Base-by-base conservation (phyloP, 2,888 invertebrate genomes). In the Pandemis corylana region DNA sequence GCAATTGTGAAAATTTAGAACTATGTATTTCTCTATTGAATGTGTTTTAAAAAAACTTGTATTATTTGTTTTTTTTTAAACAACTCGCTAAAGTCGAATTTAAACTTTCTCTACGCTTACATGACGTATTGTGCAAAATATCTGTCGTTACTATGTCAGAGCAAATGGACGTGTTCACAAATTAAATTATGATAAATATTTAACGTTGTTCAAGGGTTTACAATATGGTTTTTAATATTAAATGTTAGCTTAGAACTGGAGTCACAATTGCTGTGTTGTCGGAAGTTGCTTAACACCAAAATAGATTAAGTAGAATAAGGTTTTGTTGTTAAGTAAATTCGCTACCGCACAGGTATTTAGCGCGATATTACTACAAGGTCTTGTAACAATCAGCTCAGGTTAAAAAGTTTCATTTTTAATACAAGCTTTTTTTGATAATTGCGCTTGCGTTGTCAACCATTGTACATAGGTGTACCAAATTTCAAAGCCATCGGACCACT, bases 151-250 rank as follows among this genome's bases (percentile, higher is more conserved):
- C 13, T 62, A 62, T 20, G 56, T 56, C 56, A 28, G 28, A 59
- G 28, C 28, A 4, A 28, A 28, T 62, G n/a, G 68, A 49, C 56
- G 59, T 74, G 73, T 74, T 74, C 68, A 73, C 68, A 74, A 65
- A 69, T 73, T 73, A 62, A 69, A 69, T 69, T 41, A 61, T 74
- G 65, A 28, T 41, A 74, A 69, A 74, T 74, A 42, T 69, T 69
- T 73, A 68, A 64, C 46, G 46, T 73, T 73, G 68, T 73, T 68
- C 49, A 20, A 59, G 64, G 56, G 67, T 72, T 67, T 62, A 63
- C 67, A 63, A 68, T 64, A 73, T 61, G 46, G 46, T 73, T 64
- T 20, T 68, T 51, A 64, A 53, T 41, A 20, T 64, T 68, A 36
- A 56, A 63, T 62, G n/a, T 66, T 41, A 56, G 10, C 59, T 59